These are phyloP conservation scores for Aeoliscus strigatus DNA, from an alignment of 2,797 vertebrate genomes.

Conservation along the genomic window DNA sequence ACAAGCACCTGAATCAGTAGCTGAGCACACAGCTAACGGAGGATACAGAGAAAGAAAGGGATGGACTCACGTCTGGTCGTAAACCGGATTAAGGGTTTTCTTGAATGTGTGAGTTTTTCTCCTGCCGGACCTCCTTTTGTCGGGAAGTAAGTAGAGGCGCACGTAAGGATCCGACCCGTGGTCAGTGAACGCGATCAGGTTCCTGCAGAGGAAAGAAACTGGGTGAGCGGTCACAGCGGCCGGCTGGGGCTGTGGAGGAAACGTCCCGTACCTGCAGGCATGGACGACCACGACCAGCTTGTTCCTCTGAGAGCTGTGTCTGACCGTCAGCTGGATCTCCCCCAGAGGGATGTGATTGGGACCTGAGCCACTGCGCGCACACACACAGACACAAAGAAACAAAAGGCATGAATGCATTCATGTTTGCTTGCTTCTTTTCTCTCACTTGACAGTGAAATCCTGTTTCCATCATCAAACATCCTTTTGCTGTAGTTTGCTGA, in stretches of 20 bases:
- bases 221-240: neutral
- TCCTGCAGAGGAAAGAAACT: no score
- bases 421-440: no score
- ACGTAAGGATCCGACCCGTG: slow-evolving; percentile 92
- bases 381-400: neutral
- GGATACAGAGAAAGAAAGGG: no score
- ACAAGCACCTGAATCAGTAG: no score
- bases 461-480: no score
- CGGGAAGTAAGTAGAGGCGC: slow-evolving; percentile 92
- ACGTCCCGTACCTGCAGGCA: slow-evolving; percentile 84
- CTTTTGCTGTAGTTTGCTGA: no score
- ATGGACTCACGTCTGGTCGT: slow-evolving; percentile 88
- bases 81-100: slow-evolving; percentile 88
- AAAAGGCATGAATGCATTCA: no score
- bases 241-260: no score
- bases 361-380: slow-evolving; percentile 78
- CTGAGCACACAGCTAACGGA: no score
- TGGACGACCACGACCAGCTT: slow-evolving; percentile 92
- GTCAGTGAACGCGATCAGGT: slow-evolving; percentile 89
- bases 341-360: slow-evolving; percentile 83
- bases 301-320: slow-evolving; percentile 92
- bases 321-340: slow-evolving; percentile 88
- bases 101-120: slow-evolving; percentile 92
- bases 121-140: slow-evolving; percentile 90
- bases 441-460: no score